Evolutionary conservation across 2,113 vertebrate genomes (phyloP), one percentile per base, ranked within the genome.

Genomic region (Hemibagrus wyckioides): DNA sequence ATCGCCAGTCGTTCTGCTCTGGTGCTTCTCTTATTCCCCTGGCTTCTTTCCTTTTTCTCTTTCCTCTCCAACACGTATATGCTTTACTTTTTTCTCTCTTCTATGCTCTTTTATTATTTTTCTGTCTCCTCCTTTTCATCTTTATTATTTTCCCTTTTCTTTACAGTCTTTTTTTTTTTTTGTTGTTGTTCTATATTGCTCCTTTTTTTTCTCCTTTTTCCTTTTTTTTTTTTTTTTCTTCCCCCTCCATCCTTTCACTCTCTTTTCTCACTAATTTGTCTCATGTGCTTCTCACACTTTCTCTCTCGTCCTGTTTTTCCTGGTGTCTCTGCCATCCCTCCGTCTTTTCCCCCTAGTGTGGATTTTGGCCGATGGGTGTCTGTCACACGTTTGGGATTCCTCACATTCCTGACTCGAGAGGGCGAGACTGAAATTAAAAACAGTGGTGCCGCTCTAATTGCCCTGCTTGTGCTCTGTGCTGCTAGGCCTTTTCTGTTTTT

Each of bases 341-440:
- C 82, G n/a, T 28, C 4, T n/a, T 17, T 9, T 11, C 69, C 9
- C 44, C 28, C 19, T 17, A 1, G 1, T 86, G 85, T 82, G 89
- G 85, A 83, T 80, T 88, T 65, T 86, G 87, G 83, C 89, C 57
- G 65, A 52, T 17, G 61, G 87, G 86, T 90, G 89, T 87, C 71
- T 61, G 59, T 75, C 80, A 63, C 36, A 82, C 67, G 7, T 82
- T 56, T 63, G 36, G 33, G 85, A 92, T 94, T 92, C 90, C 89
- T 90, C 84, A 82, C 89, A 89, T 92, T 92, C 92, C 84, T 50
- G 9, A 5, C 57, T 86, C 50, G 19, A 19, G 44, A 69, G 50
- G 19, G 33, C 2, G 13, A 10, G 63, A 14, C 63, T 15, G 79
- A 77, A 82, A 67, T 80, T 80, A 80, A 86, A 79, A 85, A 30